A percentile compares a stretch with the other conserved stretches of the same genome.
These are phyloP conservation scores for Chaenodraco wilsoni DNA, from an alignment of 2,797 vertebrate species.

Conservation along the genomic window DNA sequence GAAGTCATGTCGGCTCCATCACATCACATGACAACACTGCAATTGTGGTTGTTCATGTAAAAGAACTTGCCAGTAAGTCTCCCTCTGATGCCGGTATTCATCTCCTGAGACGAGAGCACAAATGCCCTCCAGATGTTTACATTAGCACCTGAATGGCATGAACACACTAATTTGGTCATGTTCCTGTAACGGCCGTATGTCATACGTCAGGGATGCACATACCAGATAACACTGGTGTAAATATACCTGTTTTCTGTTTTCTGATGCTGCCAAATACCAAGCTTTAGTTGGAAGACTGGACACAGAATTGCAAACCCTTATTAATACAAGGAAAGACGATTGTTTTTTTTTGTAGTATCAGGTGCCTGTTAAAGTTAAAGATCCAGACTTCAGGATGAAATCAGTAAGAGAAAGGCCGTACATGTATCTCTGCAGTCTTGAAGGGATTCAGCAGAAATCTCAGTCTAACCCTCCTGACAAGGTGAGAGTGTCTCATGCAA, in stretches of 20 bases:
- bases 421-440: conserved; percentile 30
- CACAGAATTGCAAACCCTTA: not conserved
- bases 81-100: conserved; percentile 39
- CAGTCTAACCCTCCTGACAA: conserved; percentile 50
- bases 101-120: conserved; percentile 52
- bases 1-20: conserved; percentile 59
- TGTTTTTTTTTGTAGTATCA: conserved; percentile 19
- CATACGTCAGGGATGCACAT: conserved; percentile 10
- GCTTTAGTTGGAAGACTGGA: not conserved
- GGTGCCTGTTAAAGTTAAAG: conserved; percentile 12
- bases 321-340: not conserved
- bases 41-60: conserved; percentile 54
- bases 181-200: conserved; percentile 27
- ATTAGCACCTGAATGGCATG: conserved; percentile 50
- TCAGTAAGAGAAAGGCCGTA: conserved; percentile 28
- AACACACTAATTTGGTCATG: conserved; percentile 53
- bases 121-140: conserved; percentile 69
- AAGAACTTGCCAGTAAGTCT: conserved; percentile 52
- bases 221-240: conserved; percentile 3
- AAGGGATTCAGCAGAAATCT: conserved; percentile 53
- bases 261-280: not conserved
- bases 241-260: not conserved
- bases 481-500: conserved; percentile 67
- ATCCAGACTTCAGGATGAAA: conserved; percentile 39
- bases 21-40: conserved; percentile 54